Base-by-base conservation (phyloP, 2,888 invertebrate genomes). In the Epistrophe eligans region DNA sequence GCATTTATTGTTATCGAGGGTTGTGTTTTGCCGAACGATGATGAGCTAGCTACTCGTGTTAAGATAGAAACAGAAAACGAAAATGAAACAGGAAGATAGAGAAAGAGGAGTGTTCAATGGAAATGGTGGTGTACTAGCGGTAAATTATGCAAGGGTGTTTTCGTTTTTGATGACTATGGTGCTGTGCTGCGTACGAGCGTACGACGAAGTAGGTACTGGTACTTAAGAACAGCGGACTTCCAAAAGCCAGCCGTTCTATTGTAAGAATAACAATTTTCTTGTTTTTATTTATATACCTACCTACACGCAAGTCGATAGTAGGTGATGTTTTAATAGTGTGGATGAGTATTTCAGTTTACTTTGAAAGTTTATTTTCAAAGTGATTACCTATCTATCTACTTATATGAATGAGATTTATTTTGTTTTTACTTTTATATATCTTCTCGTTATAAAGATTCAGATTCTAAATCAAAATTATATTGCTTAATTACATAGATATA, bases 1-100 rank as follows among this genome's bases (percentile, higher is more conserved):
- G 48, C 35, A 74, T 71, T 82, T 70, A 74, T 71, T 87, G 77
- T 74, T 82, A 74, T 87, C 74, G 71, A 64, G 85, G 85, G 85
- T 82, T 82, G 85, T 73, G 70, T 81, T 81, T 77, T 77, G 72
- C 64, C 77, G 67, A 70, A 81, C 52, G 77, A 74, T 77, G 73
- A 85, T 77, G 77, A 81, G 35, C 35, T 35, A 35, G 35, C 45
- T 45, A n/a, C 67, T 64, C 3, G 64, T 77, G 77, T 67, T 67
- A 84, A 80, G 77, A 81, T 73, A 77, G 81, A 85, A 81, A 77
- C 70, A 81, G 52, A 77, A 85, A 74, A 81, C 48, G 77, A 58
- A 57, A 81, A 72, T 77, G 72, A 35, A 35, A 35, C 35, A 35
- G 43, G 60, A 77, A 77, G 84, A 85, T 60, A 77, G 81, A 77